Percentiles rank a stretch among this genome's conserved stretches.
phyloP scores from a whole-genome alignment of 2,113 vertebrate genomes.

The Boulengeromyrus knoepffleri region DNA sequence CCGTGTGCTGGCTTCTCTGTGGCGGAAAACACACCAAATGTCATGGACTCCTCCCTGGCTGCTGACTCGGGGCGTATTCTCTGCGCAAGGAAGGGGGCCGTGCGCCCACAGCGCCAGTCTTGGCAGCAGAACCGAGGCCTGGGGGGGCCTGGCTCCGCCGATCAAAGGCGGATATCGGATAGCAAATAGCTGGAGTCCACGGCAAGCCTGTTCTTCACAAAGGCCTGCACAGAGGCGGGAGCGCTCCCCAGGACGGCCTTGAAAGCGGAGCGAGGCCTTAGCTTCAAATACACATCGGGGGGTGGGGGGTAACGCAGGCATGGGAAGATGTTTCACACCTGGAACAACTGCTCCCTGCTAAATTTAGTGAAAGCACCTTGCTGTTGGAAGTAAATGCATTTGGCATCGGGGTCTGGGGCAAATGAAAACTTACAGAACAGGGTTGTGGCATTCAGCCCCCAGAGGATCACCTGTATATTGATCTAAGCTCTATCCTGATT shows the following conservation, averaged over 20 bases:
- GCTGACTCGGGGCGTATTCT: neutral
- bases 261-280: neutral
- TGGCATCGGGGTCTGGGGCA: neutral
- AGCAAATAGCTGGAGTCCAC: neutral
- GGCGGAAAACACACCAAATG: neutral
- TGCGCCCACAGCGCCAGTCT: neutral
- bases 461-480: neutral
- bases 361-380: neutral
- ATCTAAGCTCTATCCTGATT: neutral
- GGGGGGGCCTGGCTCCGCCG: neutral
- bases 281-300: neutral
- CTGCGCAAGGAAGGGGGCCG: neutral
- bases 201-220: neutral
- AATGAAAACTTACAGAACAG: neutral
- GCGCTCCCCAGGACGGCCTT: neutral
- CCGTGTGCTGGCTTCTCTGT: neutral
- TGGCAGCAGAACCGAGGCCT: neutral
- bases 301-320: neutral
- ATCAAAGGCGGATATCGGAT: neutral
- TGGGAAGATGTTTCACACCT: neutral
- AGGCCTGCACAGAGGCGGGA: neutral
- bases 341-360: neutral
- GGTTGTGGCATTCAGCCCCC: neutral
- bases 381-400: neutral
- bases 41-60: neutral